phyloP scores from a whole-genome alignment of 1,140 invertebrate genomes.

The Heterodera schachtii region DNA sequence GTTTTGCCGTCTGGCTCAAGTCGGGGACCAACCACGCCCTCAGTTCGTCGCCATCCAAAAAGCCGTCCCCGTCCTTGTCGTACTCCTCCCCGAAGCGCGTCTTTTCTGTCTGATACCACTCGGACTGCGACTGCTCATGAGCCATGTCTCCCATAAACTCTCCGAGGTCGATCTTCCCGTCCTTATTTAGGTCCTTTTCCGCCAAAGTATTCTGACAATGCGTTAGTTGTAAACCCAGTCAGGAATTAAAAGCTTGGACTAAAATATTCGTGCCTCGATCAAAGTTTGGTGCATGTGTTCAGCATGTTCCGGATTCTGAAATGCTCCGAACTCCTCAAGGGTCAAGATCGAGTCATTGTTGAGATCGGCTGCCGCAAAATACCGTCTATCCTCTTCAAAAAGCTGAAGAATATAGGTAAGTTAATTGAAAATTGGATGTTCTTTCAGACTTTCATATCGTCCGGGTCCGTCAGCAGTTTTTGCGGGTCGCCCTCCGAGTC shows the following conservation, averaged over 20 bases:
- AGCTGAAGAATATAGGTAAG: constrained; percentile 61
- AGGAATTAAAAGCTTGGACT: not conserved
- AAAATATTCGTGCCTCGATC: constrained; percentile 66
- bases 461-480: constrained; percentile 42
- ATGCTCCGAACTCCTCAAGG: constrained; percentile 81
- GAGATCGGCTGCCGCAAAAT: constrained; percentile 83
- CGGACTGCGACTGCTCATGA: constrained; percentile 74
- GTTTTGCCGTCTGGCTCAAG: constrained; percentile 80
- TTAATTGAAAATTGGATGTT: not conserved
- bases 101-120: constrained; percentile 78
- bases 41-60: constrained; percentile 79
- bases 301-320: constrained; percentile 90
- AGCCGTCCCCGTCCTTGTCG: constrained; percentile 84
- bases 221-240: not conserved
- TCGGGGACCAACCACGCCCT: constrained; percentile 87
- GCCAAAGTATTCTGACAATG: constrained; percentile 75
- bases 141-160: constrained; percentile 65
- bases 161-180: constrained; percentile 71
- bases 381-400: constrained; percentile 77
- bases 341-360: constrained; percentile 81
- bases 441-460: constrained; percentile 58
- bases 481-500: constrained; percentile 47
- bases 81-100: constrained; percentile 86
- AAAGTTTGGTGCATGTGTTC: constrained; percentile 79
- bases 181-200: constrained; percentile 82